Base-by-base conservation (phyloP, 2,113 vertebrate genomes). In the Fregata magnificens region DNA sequence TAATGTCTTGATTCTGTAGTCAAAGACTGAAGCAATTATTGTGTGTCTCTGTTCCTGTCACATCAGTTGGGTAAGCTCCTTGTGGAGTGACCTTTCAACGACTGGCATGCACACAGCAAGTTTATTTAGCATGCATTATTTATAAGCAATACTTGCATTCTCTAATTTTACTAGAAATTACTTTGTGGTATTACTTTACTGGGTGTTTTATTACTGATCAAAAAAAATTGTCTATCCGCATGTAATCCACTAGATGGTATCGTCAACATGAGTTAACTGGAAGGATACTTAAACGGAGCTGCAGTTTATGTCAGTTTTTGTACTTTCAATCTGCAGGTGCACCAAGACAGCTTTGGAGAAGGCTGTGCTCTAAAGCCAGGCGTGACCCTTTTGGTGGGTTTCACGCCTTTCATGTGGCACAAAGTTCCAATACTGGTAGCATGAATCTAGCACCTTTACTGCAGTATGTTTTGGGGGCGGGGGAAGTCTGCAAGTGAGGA, bases 201-300 rank as follows among this genome's bases (percentile, higher is more conserved):
- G 28, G 11, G 16, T 44, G 5, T 44, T 83, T 56, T 77, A 9
- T 77, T 79, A 16, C 47, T 0, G 2, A 5, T 21, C 3, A 24
- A 63, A 84, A 44, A 55, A 28, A 63, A 17, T 16, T 18, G 40
- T 65, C 3, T 38, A 9, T 61, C 22, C 58, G 19, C 0, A 0
- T 67, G 10, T 32, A 36, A 16, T 67, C 84, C 95, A 78, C 85
- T 97, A 97, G 95, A 52, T 97, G 96, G 96, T 90, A 77, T 22
- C 4, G 1, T 83, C 76, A 77, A 58, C 52, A 20, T 5, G 47
- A 81, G 18, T 71, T 69, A 53, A 69, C 22, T 25, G 45, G 32
- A 55, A 55, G 65, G 25, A 16, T 13, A 5, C 22, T 42, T 86
- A 29, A 1, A 7, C 0, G 0, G 47, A 40, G 11, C 50, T 67